Evolutionary conservation across 2,888 invertebrate species (phyloP).

Genomic region (Drosophila meridionalis): DNA sequence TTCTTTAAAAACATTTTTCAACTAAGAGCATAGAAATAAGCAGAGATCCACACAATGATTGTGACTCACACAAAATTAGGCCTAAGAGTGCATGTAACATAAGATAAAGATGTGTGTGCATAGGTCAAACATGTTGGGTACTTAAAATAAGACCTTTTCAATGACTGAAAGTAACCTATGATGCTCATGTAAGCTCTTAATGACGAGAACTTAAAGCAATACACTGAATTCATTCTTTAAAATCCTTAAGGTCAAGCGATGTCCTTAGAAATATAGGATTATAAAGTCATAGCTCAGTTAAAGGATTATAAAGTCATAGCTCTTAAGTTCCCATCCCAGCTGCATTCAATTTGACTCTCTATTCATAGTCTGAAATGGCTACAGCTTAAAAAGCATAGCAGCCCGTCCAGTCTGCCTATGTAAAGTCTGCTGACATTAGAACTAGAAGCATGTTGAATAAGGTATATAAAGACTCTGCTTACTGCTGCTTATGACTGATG

Average conservation of each 20-base stretch:
- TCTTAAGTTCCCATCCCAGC: neutral
- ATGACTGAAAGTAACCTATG: neutral
- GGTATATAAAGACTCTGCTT: no score
- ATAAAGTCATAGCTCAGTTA: neutral
- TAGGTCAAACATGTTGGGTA: neutral
- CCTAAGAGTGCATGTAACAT: neutral
- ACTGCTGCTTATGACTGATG: no score
- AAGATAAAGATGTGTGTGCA: neutral
- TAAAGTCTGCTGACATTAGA: neutral
- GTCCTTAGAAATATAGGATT: neutral
- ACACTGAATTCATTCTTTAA: neutral
- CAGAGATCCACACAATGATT: neutral
- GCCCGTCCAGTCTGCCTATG: neutral
- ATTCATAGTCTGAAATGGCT: neutral
- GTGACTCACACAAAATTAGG: neutral
- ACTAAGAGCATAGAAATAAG: neutral
- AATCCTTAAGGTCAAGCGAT: no score
- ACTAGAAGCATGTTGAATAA: no score
- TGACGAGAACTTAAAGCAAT: neutral
- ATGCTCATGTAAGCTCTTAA: neutral
- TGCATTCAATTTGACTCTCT: no score
- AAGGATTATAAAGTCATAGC: neutral
- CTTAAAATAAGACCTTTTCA: neutral
- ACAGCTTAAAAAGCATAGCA: no score
- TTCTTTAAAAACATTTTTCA: no score